Percentiles rank a stretch among this genome's conserved stretches.
phyloP scores from a whole-genome alignment of 1,140 invertebrate genomes.

The Spodoptera frugiperda region DNA sequence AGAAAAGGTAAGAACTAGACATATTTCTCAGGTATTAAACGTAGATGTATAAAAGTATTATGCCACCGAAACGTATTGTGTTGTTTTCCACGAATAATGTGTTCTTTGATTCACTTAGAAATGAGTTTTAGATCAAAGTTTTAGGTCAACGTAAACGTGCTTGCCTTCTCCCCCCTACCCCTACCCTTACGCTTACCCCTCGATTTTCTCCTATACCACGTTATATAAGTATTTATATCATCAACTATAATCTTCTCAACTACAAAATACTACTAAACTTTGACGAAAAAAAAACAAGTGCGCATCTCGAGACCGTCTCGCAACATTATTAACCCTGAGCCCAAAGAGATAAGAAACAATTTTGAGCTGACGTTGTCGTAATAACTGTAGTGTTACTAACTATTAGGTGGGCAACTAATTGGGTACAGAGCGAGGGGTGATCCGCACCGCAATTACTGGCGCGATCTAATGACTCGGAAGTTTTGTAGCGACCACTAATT shows the following conservation, averaged over 20 bases:
- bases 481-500: conserved; percentile 56
- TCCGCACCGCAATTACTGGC: conserved; percentile 68
- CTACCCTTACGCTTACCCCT: no score
- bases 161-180: no score
- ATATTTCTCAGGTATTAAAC: neutral
- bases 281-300: neutral
- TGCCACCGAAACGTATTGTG: no score
- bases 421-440: conserved; percentile 57
- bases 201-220: no score
- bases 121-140: no score
- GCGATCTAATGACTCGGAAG: conserved; percentile 66
- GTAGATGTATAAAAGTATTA: no score
- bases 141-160: no score
- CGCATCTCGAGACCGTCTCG: neutral
- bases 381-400: conserved; percentile 8
- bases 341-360: conserved; percentile 24
- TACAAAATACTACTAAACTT: neutral
- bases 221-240: no score
- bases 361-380: conserved; percentile 11
- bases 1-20: neutral
- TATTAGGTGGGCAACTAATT: conserved; percentile 57
- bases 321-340: neutral
- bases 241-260: no score
- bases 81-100: no score
- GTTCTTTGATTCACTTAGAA: no score